These are phyloP conservation scores for Flabesymbios commensalis DNA, from an alignment of 2,888 invertebrate genomes.

Conservation along the genomic window DNA sequence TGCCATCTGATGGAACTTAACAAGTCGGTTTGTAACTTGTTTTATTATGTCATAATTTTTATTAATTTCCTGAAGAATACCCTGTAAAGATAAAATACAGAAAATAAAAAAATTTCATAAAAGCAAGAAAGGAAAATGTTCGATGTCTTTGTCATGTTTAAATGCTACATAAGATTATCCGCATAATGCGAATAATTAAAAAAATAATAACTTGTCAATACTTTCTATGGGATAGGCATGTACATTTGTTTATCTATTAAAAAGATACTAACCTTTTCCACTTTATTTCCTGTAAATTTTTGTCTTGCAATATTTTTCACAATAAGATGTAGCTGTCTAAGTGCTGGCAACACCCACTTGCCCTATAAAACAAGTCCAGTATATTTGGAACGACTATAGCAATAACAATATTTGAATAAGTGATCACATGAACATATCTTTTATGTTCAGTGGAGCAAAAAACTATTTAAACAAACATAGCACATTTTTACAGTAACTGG, in stretches of 20 bases:
- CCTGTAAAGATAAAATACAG: constrained; percentile 39
- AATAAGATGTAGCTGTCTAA: constrained; percentile 61
- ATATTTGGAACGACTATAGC: too few species aligned
- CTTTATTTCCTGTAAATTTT: constrained; percentile 59
- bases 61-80: constrained; percentile 62
- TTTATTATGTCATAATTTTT: constrained; percentile 62
- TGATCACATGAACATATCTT: too few species aligned
- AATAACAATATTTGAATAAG: too few species aligned
- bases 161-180: neutral
- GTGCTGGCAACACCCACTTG: constrained; percentile 60
- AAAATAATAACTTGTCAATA: neutral
- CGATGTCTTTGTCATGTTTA: neutral
- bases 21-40: constrained; percentile 59
- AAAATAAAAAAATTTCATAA: constrained; percentile 2
- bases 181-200: neutral
- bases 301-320: constrained; percentile 61
- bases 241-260: neutral
- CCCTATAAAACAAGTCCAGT: constrained; percentile 46
- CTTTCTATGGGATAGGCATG: neutral
- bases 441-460: too few species aligned
- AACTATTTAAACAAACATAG: too few species aligned
- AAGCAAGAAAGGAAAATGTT: neutral
- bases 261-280: constrained; percentile 58
- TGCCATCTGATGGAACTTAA: constrained; percentile 60
- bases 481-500: too few species aligned